Percentiles rank a stretch among this genome's conserved stretches.
phyloP scores from a whole-genome alignment of 2,888 invertebrate species.

The Cephalotes varians region DNA sequence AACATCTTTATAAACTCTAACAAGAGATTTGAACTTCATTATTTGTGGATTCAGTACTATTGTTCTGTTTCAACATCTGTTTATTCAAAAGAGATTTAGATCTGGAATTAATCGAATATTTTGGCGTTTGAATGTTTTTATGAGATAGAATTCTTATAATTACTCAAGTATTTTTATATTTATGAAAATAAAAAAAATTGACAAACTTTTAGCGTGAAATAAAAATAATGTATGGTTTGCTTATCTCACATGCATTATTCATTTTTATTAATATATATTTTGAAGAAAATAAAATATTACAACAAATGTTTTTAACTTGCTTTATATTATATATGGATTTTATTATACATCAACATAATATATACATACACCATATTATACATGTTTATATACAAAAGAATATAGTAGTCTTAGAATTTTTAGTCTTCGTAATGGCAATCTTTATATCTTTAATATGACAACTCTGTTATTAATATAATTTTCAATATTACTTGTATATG shows the following conservation, averaged over 20 bases:
- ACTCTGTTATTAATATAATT: conserved; percentile 56
- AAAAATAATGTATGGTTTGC: not conserved
- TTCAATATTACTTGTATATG: conserved; percentile 59
- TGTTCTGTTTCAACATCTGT: no score
- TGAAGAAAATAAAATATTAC: conserved; percentile 15
- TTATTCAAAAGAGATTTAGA: no score
- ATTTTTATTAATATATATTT: conserved; percentile 21
- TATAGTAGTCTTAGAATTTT: conserved; percentile 42
- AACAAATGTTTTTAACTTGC: conserved; percentile 51
- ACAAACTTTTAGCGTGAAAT: not conserved
- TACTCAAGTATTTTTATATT: conserved; percentile 59
- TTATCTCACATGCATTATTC: not conserved
- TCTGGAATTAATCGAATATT: no score
- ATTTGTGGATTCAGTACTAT: no score
- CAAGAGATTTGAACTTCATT: no score
- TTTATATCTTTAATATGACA: conserved; percentile 62
- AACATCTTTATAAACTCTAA: no score
- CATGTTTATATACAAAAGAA: conserved; percentile 75
- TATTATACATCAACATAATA: conserved; percentile 73
- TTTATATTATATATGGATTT: conserved; percentile 71
- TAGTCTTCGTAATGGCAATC: conserved; percentile 69
- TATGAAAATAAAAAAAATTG: conserved; percentile 29
- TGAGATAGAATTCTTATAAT: not conserved
- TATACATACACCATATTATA: conserved; percentile 74
- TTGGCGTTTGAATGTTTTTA: not conserved